These are phyloP conservation scores for Scolopax bukidnonensis DNA, from an alignment of 2,797 vertebrate species.

Conservation along the genomic window DNA sequence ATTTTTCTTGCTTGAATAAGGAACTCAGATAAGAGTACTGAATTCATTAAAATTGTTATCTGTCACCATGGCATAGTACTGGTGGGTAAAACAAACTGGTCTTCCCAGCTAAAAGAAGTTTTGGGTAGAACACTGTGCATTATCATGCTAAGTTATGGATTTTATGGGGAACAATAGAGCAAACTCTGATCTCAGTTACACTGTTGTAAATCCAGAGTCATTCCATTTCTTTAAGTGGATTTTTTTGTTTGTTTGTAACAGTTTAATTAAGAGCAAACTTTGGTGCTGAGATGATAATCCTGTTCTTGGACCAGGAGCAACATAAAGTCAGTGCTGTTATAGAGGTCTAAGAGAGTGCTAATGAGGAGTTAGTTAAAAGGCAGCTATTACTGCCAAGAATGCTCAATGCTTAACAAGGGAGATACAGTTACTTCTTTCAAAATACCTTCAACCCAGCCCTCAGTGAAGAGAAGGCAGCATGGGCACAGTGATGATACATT, in stretches of 20 bases:
- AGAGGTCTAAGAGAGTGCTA: slow-evolving; percentile 21
- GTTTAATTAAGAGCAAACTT: slow-evolving; percentile 27
- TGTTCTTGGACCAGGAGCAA: slow-evolving; percentile 47
- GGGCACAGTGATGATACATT: slow-evolving; percentile 11
- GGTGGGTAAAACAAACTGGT: neutral
- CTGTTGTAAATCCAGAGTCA: neutral
- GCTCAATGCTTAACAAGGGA: slow-evolving; percentile 16
- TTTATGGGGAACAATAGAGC: neutral
- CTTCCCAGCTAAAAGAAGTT: neutral
- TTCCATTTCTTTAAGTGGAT: neutral
- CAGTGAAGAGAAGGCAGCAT: neutral
- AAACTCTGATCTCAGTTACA: neutral
- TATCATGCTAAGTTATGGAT: slow-evolving; percentile 1
- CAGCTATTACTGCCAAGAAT: slow-evolving; percentile 38
- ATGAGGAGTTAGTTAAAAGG: slow-evolving; percentile 42
- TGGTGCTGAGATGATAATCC: slow-evolving; percentile 38
- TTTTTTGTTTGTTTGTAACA: neutral
- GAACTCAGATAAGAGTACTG: neutral
- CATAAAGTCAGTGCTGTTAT: neutral
- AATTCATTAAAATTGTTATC: slow-evolving; percentile 1
- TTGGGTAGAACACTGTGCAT: neutral
- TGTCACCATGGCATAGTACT: neutral
- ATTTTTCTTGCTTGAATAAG: neutral
- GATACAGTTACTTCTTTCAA: slow-evolving; percentile 26
- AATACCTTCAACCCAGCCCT: neutral